Base-by-base conservation (phyloP, 2,888 invertebrate species). In the Apamea sordens region DNA sequence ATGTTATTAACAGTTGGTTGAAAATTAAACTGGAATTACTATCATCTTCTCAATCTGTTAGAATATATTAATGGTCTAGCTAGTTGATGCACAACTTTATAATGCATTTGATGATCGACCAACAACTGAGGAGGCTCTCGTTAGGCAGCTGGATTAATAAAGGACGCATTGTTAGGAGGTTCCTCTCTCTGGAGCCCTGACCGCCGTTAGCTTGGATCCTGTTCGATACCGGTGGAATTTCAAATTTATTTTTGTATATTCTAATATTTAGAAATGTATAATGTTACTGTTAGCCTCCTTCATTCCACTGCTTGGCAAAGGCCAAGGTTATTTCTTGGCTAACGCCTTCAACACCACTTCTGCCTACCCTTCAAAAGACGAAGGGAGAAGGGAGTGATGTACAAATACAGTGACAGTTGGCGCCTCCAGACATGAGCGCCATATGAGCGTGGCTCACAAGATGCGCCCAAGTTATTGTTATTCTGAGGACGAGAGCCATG, bases 401-500 rank as follows among this genome's bases (percentile, higher is more conserved):
- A 75, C 53, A 59, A 86, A 87, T 76, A 82, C 36, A 73, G 44
- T 72, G 70, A 78, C 75, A 87, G 71, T 79, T 76, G 85, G 73
- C 41, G 15, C 36, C 70, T 59, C 56, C 36, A 64, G 59, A 71
- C 74, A 76, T 4, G 56, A 56, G 56, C 56, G 24, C 24, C 56
- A 56, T 36, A 77, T 69, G 50, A 79, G 73, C 67, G 47, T 72
- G 50, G 32, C 11, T 21, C 61, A 85, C 80, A 85, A 83, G 69
- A 80, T 83, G 89, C 69, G 80, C 74, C 75, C 73, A 78, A 83
- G 77, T 77, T 84, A 89, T 88, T 87, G 80, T 82, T 81, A 89
- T 88, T 83, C 88, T 69, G 79, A 50, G 68, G 50, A 82, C 85
- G 88, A 79, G 82, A 70, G n/a, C 53, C 69, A 36, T 80, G 76